Conservation (phyloP, 1,140 invertebrate species). For the Mylabris phalerata region DNA sequence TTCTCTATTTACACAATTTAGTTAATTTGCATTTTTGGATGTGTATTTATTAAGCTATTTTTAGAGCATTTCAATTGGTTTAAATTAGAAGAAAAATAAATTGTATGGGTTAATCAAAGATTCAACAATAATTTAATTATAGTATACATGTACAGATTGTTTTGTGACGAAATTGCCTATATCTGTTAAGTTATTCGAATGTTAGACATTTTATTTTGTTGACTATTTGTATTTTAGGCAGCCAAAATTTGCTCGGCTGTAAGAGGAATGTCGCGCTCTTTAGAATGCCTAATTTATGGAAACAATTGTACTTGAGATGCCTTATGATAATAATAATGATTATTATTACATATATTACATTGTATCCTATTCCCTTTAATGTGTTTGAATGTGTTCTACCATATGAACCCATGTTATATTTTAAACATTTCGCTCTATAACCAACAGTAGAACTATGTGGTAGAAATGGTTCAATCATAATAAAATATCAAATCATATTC, state of each 20-base stretch:
- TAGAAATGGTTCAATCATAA: conserved; percentile 18
- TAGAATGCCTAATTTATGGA: conserved; percentile 30
- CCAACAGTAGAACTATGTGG: not conserved
- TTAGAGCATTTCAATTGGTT: too few species aligned
- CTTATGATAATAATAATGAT: conserved; percentile 20
- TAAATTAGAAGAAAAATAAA: too few species aligned
- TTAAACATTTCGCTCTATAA: not conserved
- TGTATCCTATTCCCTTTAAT: conserved; percentile 1
- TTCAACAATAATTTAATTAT: not conserved
- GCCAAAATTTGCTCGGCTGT: conserved; percentile 19
- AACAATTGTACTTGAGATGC: conserved; percentile 24
- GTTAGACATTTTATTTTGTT: conserved; percentile 35
- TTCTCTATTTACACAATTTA: too few species aligned
- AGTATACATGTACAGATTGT: conserved; percentile 23
- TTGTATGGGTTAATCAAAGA: too few species aligned
- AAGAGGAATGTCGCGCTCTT: conserved; percentile 29
- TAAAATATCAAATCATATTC: not conserved
- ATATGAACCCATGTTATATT: conserved; percentile 2
- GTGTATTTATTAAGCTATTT: too few species aligned
- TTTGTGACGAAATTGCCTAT: conserved; percentile 28
- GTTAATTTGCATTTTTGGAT: too few species aligned
- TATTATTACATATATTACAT: conserved; percentile 7
- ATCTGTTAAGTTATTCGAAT: conserved; percentile 32
- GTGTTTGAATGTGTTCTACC: conserved; percentile 20
- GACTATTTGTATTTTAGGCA: conserved; percentile 33